Evolutionary conservation across 2,888 invertebrate genomes (phyloP).

Genomic region (Drosophila mimica): DNA sequence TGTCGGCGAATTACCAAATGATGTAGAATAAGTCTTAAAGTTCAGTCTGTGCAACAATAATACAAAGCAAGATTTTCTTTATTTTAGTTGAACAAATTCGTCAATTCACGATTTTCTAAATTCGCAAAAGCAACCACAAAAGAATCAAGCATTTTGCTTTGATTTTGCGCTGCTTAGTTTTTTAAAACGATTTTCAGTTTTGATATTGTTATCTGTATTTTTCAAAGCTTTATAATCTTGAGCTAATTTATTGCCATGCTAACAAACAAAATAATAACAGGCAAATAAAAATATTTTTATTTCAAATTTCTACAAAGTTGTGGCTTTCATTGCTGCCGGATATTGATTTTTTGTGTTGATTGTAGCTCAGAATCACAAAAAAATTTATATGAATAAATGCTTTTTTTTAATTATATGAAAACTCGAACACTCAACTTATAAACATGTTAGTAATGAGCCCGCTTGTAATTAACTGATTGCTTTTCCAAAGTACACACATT

Average conservation of each 20-base stretch:
- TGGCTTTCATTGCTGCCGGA: not conserved
- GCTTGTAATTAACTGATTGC: slow-evolving; percentile 17
- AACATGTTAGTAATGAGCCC: not conserved
- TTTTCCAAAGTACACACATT: slow-evolving; percentile 10
- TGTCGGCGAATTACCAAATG: not conserved
- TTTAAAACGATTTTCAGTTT: not conserved
- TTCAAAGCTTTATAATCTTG: not conserved
- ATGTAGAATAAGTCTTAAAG: not conserved
- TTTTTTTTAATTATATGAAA: not conserved
- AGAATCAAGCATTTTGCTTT: not conserved
- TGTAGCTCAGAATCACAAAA: not conserved
- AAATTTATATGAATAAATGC: not conserved
- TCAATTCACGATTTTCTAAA: not conserved
- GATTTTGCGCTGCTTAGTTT: not conserved
- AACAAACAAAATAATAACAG: not conserved
- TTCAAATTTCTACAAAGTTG: not conserved
- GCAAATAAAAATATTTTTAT: not conserved
- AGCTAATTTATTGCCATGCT: not conserved
- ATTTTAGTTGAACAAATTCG: not conserved
- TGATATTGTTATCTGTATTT: not conserved
- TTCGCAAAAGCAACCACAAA: not conserved
- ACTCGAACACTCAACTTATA: not conserved
- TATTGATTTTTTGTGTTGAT: not conserved
- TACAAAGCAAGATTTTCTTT: not conserved
- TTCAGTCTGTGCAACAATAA: not conserved